Base-by-base conservation (phyloP, 2,888 invertebrate species). In the Dasysyrphus albostriatus region DNA sequence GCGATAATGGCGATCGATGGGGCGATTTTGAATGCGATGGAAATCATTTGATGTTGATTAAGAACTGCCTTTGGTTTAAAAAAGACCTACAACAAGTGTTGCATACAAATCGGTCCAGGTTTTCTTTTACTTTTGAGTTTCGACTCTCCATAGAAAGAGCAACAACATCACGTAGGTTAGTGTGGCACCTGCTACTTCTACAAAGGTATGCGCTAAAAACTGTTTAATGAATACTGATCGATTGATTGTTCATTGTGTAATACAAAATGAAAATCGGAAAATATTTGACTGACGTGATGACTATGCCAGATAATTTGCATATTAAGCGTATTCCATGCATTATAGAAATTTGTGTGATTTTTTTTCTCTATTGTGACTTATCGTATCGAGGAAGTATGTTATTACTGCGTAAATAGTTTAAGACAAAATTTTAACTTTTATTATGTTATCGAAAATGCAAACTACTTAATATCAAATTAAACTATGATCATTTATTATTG, bases 61-160 rank as follows among this genome's bases (percentile, higher is more conserved):
- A 80, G 80, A 84, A 80, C 80, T 59, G 70, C 39, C 65, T 80
- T 84, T 84, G 72, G 59, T 76, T 72, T 67, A 39, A 80, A 80
- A 65, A 42, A 14, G n/a, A n/a, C 14, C 42, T 16, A 16, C n/a
- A 19, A 24, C 74, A 37, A 56, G 61, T 16, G 9, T 56, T 81
- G 81, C 81, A 85, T 85, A 85, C 73, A 85, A 85, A 85, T 77
- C 9, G 39, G 39, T 77, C 32, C 24, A 39, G 61, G 54, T 67
- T 85, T 85, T 81, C 81, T 81, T 39, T 85, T 74, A 77, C 73
- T 81, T 85, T 84, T 61, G 61, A 67, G 49, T 72, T 85, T 32
- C 32, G 32, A 32, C 24, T 47, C 74, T 9, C 9, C 12, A 54
- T 54, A 56, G 67, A 76, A 37, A 65, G 44, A 72, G 67, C 14